Evolutionary conservation across 2,888 invertebrate genomes (phyloP).

Genomic region (Hermodice carunculata): DNA sequence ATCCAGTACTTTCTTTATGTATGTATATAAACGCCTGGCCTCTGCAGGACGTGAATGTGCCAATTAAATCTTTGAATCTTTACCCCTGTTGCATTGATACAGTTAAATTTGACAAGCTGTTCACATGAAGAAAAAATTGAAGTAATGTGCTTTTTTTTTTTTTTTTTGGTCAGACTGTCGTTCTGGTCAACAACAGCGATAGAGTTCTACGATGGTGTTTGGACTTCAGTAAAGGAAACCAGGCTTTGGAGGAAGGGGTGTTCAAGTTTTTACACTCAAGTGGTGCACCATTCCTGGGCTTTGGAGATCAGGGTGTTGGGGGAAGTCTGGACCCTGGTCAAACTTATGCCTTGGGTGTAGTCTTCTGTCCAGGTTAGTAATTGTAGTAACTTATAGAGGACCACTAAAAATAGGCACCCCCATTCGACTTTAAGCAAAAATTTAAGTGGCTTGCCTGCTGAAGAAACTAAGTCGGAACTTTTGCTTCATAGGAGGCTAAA

Average conservation of each 20-base stretch:
- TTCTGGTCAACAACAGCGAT: constrained; percentile 65
- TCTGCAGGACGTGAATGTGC: too few relatives aligned
- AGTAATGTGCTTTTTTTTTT: background rate
- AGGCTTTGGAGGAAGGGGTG: constrained; percentile 58
- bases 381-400: too few relatives aligned
- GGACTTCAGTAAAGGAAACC: constrained; percentile 54
- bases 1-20: too few relatives aligned
- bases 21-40: too few relatives aligned
- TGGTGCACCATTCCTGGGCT: constrained; percentile 60
- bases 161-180: constrained; percentile 48
- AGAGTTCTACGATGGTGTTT: constrained; percentile 60
- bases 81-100: too few relatives aligned
- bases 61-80: too few relatives aligned
- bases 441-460: too few relatives aligned
- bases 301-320: constrained; percentile 54
- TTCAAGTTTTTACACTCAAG: constrained; percentile 64
- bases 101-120: background rate
- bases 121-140: background rate
- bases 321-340: constrained; percentile 63
- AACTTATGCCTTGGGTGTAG: constrained; percentile 55
- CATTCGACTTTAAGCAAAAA: too few relatives aligned
- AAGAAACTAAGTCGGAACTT: too few relatives aligned
- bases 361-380: constrained; percentile 66
- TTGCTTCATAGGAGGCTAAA: too few relatives aligned
- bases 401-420: too few relatives aligned